Evolutionary conservation across 1,140 invertebrate species (phyloP), one percentile per base, ranked within the genome.

Genomic region (Pygmarrhopalites habei): DNA sequence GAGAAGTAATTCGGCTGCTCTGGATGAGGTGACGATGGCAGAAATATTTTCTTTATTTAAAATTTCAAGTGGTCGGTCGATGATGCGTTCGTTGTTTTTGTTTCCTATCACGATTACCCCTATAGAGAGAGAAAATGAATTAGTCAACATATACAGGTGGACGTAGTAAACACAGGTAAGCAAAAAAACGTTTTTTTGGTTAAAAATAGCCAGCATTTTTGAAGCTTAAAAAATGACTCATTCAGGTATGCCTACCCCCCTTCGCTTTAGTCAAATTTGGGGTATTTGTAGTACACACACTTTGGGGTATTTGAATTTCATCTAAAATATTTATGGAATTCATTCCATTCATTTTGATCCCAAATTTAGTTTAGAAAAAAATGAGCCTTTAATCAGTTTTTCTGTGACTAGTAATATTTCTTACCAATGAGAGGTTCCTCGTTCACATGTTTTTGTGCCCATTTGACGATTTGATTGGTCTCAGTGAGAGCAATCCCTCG

Each of bases 391-490:
- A n/a, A n/a, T n/a, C n/a, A n/a, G n/a, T n/a, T n/a, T n/a, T n/a
- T n/a, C n/a, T n/a, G n/a, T n/a, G n/a, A n/a, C n/a, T n/a, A n/a
- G n/a, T n/a, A n/a, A n/a, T 35, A 7, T 7, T 35, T 35, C 5
- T 67, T 67, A 71, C 69, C 69, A n/a, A 71, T 71, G 12, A 71
- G 62, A 23, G 69, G 69, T 32, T 67, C 58, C n/a, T 68, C 66
- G n/a, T n/a, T n/a, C n/a, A 60, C 14, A 57, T 71, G 55, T 14
- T 58, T 19, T 55, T 51, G 47, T 1, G 66, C 32, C 69, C 66
- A 71, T 53, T 68, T 66, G 7, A 71, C 39, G 17, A 71, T 35
- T 44, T 66, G 60, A 25, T 52, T 28, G 1, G 62, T 55, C 35
- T 64, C 62, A 3, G 61, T 32, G 19, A 64, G 28, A 5, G 64